These are phyloP conservation scores for Mythimna loreyi DNA, from an alignment of 2,888 invertebrate genomes.

Conservation along the genomic window DNA sequence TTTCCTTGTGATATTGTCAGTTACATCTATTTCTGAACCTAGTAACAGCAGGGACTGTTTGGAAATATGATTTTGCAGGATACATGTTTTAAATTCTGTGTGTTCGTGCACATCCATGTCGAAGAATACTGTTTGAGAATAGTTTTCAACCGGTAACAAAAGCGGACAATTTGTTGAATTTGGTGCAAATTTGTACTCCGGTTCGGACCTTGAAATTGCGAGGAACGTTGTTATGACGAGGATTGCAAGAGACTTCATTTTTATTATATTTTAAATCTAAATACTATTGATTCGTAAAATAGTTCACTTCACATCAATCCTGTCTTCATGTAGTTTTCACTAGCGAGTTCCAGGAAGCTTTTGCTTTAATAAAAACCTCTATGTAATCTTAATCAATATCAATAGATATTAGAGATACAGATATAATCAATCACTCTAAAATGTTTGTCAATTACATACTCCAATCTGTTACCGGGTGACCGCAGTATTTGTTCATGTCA, in stretches of 20 bases:
- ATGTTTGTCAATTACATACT: slow-evolving; percentile 25
- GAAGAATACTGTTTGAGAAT: slow-evolving; percentile 38
- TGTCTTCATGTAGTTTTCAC: neutral
- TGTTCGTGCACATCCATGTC: slow-evolving; percentile 14
- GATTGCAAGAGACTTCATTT: slow-evolving; percentile 32
- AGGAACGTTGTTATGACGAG: neutral
- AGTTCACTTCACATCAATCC: slow-evolving; percentile 2
- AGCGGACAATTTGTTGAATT: slow-evolving; percentile 19
- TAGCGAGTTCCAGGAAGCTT: neutral
- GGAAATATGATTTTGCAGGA: slow-evolving; percentile 17
- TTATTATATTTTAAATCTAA: neutral
- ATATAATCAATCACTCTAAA: slow-evolving; percentile 28
- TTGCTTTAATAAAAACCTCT: neutral
- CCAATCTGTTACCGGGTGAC: slow-evolving; percentile 20
- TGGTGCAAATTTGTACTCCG: neutral
- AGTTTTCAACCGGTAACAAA: slow-evolving; percentile 26
- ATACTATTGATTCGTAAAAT: neutral
- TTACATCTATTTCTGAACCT: slow-evolving; percentile 10
- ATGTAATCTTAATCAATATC: slow-evolving; percentile 17
- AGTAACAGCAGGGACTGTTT: slow-evolving; percentile 38
- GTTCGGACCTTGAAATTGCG: slow-evolving; percentile 18
- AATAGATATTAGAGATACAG: neutral
- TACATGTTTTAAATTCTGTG: slow-evolving; percentile 30
- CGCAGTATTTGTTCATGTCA: slow-evolving; percentile 7
- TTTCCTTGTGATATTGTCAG: neutral